Evolutionary conservation across 2,113 vertebrate genomes (phyloP).

Genomic region (Plestiodon gilberti): DNA sequence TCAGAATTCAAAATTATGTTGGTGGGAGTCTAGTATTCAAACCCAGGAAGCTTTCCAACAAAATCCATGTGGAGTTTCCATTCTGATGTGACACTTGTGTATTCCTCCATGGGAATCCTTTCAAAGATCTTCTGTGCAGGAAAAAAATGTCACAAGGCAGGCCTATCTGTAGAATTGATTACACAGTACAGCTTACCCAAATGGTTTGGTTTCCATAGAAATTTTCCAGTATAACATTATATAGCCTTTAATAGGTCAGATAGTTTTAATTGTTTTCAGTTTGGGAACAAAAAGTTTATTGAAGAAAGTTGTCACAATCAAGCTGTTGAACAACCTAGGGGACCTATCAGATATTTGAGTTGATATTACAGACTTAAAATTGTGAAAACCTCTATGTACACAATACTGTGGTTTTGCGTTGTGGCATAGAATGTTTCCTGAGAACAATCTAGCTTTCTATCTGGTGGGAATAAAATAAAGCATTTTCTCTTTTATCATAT

Average conservation of each 20-base stretch:
- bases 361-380: slow-evolving; percentile 10
- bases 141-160: background rate
- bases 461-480: slow-evolving; percentile 25
- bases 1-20: background rate
- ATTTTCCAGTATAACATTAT: slow-evolving; percentile 6
- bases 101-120: slow-evolving; percentile 5
- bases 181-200: background rate
- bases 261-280: slow-evolving; percentile 43
- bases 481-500: slow-evolving; percentile 31
- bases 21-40: background rate
- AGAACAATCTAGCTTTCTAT: slow-evolving; percentile 28
- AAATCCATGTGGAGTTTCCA: background rate
- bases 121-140: background rate
- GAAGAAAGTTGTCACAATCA: slow-evolving; percentile 40
- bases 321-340: slow-evolving; percentile 39
- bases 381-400: background rate
- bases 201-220: background rate
- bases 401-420: background rate
- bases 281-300: slow-evolving; percentile 7
- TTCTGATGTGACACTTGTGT: background rate
- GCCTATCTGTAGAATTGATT: background rate
- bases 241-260: slow-evolving; percentile 45
- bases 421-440: slow-evolving; percentile 3
- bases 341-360: slow-evolving; percentile 2
- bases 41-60: background rate